Evolutionary conservation across 23 tunicate species (phyloP).

Genomic region (Halocynthia aurantium): DNA sequence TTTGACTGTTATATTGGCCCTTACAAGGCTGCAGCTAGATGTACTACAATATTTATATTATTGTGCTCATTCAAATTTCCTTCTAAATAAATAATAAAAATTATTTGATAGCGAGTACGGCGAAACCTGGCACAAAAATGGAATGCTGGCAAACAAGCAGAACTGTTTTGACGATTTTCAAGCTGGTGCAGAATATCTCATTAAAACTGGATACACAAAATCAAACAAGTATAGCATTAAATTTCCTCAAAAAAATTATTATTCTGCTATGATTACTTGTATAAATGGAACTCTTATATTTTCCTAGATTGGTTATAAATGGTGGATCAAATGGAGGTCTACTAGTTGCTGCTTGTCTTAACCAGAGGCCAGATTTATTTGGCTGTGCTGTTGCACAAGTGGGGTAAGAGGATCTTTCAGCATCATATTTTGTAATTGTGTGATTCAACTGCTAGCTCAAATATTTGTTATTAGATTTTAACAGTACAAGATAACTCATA

Average conservation of each 20-base stretch:
- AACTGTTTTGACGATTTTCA: conserved; percentile 96
- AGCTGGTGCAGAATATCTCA: conserved; percentile 68
- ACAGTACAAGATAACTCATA: no score
- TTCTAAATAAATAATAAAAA: neutral
- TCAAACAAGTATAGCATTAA: conserved; percentile 36
- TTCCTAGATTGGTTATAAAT: conserved; percentile 55
- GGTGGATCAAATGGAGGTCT: conserved; percentile 99
- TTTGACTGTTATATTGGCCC: no score
- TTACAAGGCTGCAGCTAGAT: neutral
- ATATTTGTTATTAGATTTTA: no score
- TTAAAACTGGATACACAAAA: conserved; percentile 52
- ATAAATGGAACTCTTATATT: no score
- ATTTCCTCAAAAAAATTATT: no score
- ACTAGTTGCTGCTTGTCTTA: conserved; percentile 93
- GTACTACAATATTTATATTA: neutral
- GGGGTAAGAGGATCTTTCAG: conserved; percentile 41
- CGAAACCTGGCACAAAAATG: conserved; percentile 92
- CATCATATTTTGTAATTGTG: no score
- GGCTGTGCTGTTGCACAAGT: conserved; percentile 99
- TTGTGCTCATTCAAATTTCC: neutral
- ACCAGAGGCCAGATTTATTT: conserved; percentile 91
- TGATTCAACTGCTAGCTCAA: no score
- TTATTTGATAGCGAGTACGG: conserved; percentile 69
- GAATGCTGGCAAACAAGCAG: conserved; percentile 76
- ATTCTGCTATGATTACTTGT: no score